Base-by-base conservation (phyloP, 2,797 vertebrate species). In the Gobio occitaniae region DNA sequence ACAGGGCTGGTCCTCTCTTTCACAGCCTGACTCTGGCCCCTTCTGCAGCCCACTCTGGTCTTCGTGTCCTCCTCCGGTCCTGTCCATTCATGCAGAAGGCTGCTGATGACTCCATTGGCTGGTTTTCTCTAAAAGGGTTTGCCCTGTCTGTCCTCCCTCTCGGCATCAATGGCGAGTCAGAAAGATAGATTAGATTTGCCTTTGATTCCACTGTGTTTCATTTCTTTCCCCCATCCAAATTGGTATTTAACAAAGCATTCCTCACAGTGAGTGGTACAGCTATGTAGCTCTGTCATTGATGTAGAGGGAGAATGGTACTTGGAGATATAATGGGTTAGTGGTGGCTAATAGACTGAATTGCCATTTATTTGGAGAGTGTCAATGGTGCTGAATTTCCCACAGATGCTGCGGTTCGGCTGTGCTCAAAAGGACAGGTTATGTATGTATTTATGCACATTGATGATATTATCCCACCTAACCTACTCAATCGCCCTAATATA, bases 61-160 rank as follows among this genome's bases (percentile, higher is more conserved):
- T 96, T 96, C 96, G 96, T 96, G 96, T 94, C 95, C 95, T 95
- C 94, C 94, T 91, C 0, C 63, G 92, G 92, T 94, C 94, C 94
- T 91, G 91, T 93, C 91, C 90, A 95, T 95, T 95, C 91, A 94
- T 92, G 93, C 90, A 80, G 89, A 84, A 78, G 91, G 92, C 80
- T 93, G 94, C 94, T 97, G 96, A 97, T 95, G 96, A 95, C 97
- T 97, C 96, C 96, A 96, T 96, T 93, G 95, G 94, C 93, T 92
- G 88, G 89, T 90, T 84, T 82, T 63, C 47, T 87, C 87, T 88
- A 66, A 78, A 83, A 77, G 81, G 89, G 83, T 88, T 79, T 77
- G 83, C 80, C 85, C 83, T 86, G 75, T 70, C 88, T 92, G 83
- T 84, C 89, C 74, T 89, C 90, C 90, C 89, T 92, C 88, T 86